Base-by-base conservation (phyloP, 64 coral and sea anemone genomes). In the Pocillopora damicornis region DNA sequence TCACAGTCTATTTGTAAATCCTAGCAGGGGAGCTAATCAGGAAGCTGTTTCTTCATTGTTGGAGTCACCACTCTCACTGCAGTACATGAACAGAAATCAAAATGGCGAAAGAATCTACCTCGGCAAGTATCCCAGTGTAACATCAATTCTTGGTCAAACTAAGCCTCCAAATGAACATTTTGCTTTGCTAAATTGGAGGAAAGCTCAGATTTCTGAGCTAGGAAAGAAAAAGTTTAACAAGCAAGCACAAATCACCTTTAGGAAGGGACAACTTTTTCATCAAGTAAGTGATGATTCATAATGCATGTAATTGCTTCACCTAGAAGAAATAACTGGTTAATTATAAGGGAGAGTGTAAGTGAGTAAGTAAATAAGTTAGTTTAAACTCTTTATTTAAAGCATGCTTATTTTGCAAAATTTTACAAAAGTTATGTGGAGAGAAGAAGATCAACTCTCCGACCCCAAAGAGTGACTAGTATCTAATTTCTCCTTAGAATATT, bases 101-200 rank as follows among this genome's bases (percentile, higher is more conserved):
- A 22, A 37, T 87, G 91, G 88, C 14, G 79, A 77, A 73, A 92
- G 88, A 74, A 87, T 76, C 25, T 92, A 90, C 73, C 73, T 88
- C n/a, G 74, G 60, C 22, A 91, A 58, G 75, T 92, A 82, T n/a
- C 83, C 73, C 63, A 96, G 94, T 90, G 94, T 96, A 37, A 96
- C 94, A 75, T 93, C 94, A 87, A 82, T 96, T 14, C 72, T 96
- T 20, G 76, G 71, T 16, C 87, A 93, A 57, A 99, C 96, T n/a
- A 90, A 82, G 35, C 90, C 96, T 75, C 42, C 88, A 22, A 90
- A 61, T 86, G 93, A 99, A 57, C 73, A 92, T 63, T 99, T 90
- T 89, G 96, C 89, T 22, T 90, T 99, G 63, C 83, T 68, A 26
- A 92, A 92, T 66, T 99, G 96, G 96, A 76, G 59, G 67, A 89